Percentiles rank a stretch among this genome's conserved stretches.
Evolutionary conservation across 2,113 vertebrate species (phyloP).

Genomic region (Shinisaurus crocodilurus): DNA sequence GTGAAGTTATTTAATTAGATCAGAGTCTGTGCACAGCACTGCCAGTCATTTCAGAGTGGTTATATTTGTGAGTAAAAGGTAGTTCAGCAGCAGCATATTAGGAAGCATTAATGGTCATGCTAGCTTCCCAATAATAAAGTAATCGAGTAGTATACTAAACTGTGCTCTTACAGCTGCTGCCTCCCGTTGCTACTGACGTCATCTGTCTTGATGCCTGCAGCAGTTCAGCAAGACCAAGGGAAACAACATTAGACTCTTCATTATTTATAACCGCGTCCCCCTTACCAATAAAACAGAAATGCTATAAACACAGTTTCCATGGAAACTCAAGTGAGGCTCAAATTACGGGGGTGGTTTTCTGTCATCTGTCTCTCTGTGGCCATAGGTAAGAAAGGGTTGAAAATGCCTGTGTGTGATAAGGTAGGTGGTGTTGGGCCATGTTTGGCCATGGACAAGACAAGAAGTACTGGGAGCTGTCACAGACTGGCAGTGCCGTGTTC

Average conservation of each 20-base stretch:
- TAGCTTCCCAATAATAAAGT: constrained; percentile 64
- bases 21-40: constrained; percentile 18
- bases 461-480: not conserved
- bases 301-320: constrained; percentile 75
- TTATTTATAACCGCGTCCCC: constrained; percentile 77
- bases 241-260: constrained; percentile 75
- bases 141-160: constrained; percentile 40
- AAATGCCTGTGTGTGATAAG: constrained; percentile 51
- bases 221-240: constrained; percentile 70
- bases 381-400: constrained; percentile 64
- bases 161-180: constrained; percentile 65
- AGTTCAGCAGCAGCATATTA: constrained; percentile 37
- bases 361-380: constrained; percentile 62
- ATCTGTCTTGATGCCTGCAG: constrained; percentile 70
- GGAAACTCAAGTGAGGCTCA: constrained; percentile 72
- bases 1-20: constrained; percentile 44
- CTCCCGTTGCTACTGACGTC: constrained; percentile 67
- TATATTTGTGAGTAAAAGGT: constrained; percentile 53
- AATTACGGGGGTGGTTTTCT: constrained; percentile 65
- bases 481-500: too few species aligned
- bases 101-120: constrained; percentile 39
- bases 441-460: constrained; percentile 40
- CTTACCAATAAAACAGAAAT: constrained; percentile 67
- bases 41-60: constrained; percentile 39
- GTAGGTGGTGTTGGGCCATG: constrained; percentile 48